These are phyloP conservation scores for Clarias macrocephalus DNA, from an alignment of 2,113 vertebrate species.

Conservation along the genomic window DNA sequence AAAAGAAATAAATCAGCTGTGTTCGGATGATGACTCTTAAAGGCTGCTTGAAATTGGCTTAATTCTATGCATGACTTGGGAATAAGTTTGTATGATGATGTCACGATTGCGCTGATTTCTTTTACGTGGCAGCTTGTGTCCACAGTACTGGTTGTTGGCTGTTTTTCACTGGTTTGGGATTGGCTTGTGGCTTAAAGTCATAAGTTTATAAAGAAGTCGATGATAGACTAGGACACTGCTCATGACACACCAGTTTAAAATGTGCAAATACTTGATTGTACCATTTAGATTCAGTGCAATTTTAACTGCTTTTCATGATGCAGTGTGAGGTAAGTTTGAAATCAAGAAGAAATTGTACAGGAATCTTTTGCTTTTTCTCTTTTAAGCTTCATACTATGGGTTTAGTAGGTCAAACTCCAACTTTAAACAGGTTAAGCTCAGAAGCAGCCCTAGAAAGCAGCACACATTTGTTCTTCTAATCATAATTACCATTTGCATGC, in stretches of 20 bases:
- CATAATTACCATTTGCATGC: background rate
- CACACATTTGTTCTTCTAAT: background rate
- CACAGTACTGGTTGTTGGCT: conserved; percentile 49
- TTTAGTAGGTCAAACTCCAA: background rate
- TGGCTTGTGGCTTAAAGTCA: conserved; percentile 22
- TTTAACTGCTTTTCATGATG: background rate
- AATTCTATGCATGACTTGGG: conserved; percentile 59
- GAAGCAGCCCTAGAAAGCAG: background rate
- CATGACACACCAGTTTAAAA: background rate
- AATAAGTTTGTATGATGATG: conserved; percentile 20
- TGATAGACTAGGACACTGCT: background rate
- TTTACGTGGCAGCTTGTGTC: conserved; percentile 31
- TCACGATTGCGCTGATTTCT: conserved; percentile 8
- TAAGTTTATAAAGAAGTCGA: conserved; percentile 11
- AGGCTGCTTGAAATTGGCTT: conserved; percentile 31
- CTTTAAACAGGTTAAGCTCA: background rate
- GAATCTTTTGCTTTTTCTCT: background rate
- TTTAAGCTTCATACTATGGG: background rate
- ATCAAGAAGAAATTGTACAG: too few species aligned
- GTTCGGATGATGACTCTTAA: conserved; percentile 59
- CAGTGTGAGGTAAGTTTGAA: background rate
- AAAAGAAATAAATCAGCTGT: conserved; percentile 41
- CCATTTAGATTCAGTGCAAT: background rate
- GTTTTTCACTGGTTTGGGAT: conserved; percentile 33
- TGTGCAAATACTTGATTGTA: background rate